Evolutionary conservation across 2,113 vertebrate species (phyloP), one percentile per base, ranked within the genome.

Genomic region (Clarias magur): DNA sequence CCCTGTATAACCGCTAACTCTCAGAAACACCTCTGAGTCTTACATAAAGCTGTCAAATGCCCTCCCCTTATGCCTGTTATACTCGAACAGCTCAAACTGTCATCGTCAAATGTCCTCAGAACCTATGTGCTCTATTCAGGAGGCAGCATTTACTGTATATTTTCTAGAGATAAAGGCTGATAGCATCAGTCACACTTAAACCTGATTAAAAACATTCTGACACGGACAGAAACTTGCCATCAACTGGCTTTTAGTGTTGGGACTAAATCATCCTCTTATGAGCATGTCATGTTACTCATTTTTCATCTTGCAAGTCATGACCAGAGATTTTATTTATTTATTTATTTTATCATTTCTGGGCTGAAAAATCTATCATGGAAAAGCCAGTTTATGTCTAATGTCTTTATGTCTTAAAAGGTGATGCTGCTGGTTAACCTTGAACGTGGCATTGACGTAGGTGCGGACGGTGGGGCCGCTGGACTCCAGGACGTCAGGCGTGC

Each of bases 401-500:
- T 34, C 30, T 34, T 34, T 34, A 38, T 38, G 34, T 38, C 27
- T 27, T 53, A 30, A 78, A 79, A 12, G 15, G 30, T 8, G 62
- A 67, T 17, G 48, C 15, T 56, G 19, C 53, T 4, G 68, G 27
- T 16, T 92, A 90, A 98, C 97, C 96, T 97, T 95, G 90, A 97
- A 97, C 13, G 97, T 97, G 68, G 96, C 97, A 23, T 97, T 97
- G 89, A 98, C 96, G 1, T 97, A 97, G 0, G 96, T 97, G 87
- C 97, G 96, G 86, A 98, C 96, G 0, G 96, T 96, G 0, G 96
- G 95, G 23, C 97, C 97, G 0, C 96, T 96, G 85, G 97, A 97
- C 91, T 97, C 97, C 0, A 98, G 92, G 81, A 98, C 95, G 30
- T 97, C 97, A 0, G 97, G 97, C 2, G 97, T 98, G 92, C 97